Evolutionary conservation across 2,888 invertebrate genomes (phyloP).

Genomic region (Conomelus anceps): DNA sequence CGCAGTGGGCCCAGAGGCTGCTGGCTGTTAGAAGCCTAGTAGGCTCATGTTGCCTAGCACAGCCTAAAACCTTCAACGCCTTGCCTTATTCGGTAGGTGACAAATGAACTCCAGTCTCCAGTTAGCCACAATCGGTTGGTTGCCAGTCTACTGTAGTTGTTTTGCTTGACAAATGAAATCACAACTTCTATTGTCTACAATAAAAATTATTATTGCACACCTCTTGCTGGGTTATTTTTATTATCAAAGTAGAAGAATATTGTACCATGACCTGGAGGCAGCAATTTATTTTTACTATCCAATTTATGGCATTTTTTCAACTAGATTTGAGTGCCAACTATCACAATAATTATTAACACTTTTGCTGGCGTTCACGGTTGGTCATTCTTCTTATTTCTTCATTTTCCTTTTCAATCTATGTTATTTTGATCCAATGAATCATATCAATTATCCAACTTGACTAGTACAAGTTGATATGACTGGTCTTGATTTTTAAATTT

Average conservation of each 20-base stretch:
- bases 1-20: background rate
- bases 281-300: background rate
- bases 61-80: background rate
- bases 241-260: background rate
- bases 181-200: background rate
- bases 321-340: background rate
- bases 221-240: background rate
- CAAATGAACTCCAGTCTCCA: background rate
- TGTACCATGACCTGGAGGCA: background rate
- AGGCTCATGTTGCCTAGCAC: background rate
- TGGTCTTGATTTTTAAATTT: too few relatives aligned
- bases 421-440: too few relatives aligned
- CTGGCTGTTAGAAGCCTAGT: too few relatives aligned
- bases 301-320: background rate
- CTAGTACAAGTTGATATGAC: too few relatives aligned
- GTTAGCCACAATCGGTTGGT: background rate
- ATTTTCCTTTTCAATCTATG: too few relatives aligned
- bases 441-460: too few relatives aligned
- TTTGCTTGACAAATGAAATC: background rate
- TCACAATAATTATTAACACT: background rate
- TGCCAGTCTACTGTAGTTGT: background rate
- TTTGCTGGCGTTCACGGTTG: background rate
- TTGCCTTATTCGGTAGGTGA: background rate
- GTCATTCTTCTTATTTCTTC: background rate
- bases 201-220: background rate